These are phyloP conservation scores for Drosophila melanogaster DNA, from an alignment of 1,140 invertebrate genomes.

Conservation along the genomic window DNA sequence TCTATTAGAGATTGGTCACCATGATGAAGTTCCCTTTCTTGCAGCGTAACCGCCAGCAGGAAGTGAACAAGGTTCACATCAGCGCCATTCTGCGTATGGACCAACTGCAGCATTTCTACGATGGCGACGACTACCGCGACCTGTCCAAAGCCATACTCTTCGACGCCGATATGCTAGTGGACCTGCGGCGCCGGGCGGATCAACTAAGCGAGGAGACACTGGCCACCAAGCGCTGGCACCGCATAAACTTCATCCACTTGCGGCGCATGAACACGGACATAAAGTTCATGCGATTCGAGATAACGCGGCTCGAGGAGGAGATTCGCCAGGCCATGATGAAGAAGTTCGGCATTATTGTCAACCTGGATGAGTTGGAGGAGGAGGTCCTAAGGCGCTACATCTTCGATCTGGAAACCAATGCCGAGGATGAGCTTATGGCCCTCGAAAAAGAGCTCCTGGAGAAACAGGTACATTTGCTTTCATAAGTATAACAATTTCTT, in stretches of 20 bases:
- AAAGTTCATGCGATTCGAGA: conserved; percentile 86
- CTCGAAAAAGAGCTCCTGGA: conserved; percentile 76
- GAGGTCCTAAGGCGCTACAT: conserved; percentile 86
- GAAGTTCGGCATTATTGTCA: conserved; percentile 86
- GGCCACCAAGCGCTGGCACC: conserved; percentile 86
- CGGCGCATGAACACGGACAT: conserved; percentile 86
- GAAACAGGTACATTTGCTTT: conserved; percentile 39
- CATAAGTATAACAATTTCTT: conserved; percentile 28
- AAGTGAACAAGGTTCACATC: conserved; percentile 89
- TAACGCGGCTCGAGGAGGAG: conserved; percentile 85
- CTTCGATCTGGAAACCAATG: conserved; percentile 85
- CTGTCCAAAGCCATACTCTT: conserved; percentile 88
- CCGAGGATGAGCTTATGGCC: conserved; percentile 84
- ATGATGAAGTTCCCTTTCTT: not conserved
- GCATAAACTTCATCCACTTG: conserved; percentile 85
- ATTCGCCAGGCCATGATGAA: conserved; percentile 86
- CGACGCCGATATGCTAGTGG: conserved; percentile 86
- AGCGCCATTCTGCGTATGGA: conserved; percentile 88
- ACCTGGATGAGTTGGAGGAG: conserved; percentile 86
- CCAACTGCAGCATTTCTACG: conserved; percentile 87
- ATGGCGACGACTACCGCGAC: conserved; percentile 85
- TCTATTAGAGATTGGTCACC: not conserved
- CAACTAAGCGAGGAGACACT: conserved; percentile 88
- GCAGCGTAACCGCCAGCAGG: conserved; percentile 88
- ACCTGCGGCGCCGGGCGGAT: conserved; percentile 87